Conservation (phyloP, 2,888 invertebrate species). For the Megaustenia siamemsis region DNA sequence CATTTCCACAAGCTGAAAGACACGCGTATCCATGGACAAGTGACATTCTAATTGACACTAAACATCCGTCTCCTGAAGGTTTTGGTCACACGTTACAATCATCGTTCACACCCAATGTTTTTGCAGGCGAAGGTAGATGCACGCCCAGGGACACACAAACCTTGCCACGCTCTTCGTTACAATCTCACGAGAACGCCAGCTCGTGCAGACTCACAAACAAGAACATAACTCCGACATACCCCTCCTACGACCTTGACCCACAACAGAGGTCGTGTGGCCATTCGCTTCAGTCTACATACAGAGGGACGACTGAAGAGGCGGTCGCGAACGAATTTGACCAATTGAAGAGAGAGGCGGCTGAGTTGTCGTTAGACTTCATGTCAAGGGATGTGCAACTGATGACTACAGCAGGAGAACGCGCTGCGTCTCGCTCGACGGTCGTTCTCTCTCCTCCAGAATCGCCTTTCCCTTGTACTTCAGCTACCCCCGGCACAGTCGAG, state of each 20-base stretch:
- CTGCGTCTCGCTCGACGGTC: neutral
- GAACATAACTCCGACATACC: neutral
- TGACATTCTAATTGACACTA: neutral
- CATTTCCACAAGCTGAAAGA: neutral
- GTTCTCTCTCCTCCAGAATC: neutral
- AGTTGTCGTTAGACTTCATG: slow-evolving; percentile 42
- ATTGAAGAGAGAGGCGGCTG: slow-evolving; percentile 35
- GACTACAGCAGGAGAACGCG: neutral
- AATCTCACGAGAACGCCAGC: neutral
- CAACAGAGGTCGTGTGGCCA: neutral
- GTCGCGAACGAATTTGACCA: slow-evolving; percentile 19
- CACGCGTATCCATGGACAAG: too few relatives aligned
- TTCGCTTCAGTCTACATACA: neutral
- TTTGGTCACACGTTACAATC: neutral
- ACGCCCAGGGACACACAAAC: neutral
- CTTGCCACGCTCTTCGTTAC: neutral
- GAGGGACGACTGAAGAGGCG: neutral
- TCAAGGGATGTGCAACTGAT: slow-evolving; percentile 14
- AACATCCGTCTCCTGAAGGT: neutral
- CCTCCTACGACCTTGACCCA: neutral
- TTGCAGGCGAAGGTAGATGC: neutral
- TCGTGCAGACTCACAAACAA: neutral
- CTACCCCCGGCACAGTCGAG: neutral
- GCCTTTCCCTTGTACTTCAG: neutral
- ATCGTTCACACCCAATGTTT: neutral